These are phyloP conservation scores for Zonitis immaculata DNA, from an alignment of 2,888 invertebrate genomes.

Conservation along the genomic window DNA sequence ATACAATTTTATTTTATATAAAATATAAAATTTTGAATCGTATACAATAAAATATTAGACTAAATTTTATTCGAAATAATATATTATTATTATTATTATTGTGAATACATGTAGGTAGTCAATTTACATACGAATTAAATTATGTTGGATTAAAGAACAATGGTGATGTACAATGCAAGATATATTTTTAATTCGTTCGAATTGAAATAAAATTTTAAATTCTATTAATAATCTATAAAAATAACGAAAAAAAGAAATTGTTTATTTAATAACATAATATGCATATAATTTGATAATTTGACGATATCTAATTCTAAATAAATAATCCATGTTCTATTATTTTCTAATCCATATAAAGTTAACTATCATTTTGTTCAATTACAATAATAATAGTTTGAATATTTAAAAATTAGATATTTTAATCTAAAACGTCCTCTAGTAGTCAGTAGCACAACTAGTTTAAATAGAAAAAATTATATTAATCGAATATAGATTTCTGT, in stretches of 20 bases:
- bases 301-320: background rate
- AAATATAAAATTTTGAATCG: background rate
- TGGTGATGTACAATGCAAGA: background rate
- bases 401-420: too few species aligned
- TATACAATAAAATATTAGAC: too few species aligned
- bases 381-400: too few species aligned
- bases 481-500: too few species aligned
- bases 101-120: background rate
- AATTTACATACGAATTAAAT: conserved; percentile 1
- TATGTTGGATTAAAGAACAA: background rate
- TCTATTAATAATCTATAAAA: background rate
- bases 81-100: too few species aligned
- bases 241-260: background rate
- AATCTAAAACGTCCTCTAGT: background rate
- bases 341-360: background rate
- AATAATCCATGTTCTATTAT: background rate
- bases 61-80: too few species aligned
- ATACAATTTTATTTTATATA: background rate
- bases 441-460: background rate
- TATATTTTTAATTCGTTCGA: background rate
- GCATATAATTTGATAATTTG: background rate
- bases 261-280: background rate
- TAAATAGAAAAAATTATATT: too few species aligned
- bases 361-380: background rate
- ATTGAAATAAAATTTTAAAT: background rate